Evolutionary conservation across 2,888 invertebrate species (phyloP).

Genomic region (Andrena camellia): DNA sequence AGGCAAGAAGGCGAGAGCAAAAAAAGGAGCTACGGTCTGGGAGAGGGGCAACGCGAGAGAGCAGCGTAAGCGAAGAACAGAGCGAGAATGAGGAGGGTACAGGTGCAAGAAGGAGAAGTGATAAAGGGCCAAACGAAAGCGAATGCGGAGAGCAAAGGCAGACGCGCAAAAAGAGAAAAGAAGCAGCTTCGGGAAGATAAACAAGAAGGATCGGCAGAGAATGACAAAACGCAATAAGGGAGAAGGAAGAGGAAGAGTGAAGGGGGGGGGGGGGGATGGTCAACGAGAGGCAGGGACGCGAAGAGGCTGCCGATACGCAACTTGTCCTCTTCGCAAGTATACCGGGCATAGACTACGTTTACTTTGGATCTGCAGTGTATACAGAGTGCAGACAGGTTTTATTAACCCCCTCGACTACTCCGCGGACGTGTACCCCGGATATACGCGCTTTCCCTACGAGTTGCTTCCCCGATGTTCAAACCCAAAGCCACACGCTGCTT

Average conservation of each 20-base stretch:
- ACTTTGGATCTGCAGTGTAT: slow-evolving; percentile 66
- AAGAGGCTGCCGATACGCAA: slow-evolving; percentile 61
- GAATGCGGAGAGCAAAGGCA: slow-evolving; percentile 1
- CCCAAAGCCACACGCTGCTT: slow-evolving; percentile 50
- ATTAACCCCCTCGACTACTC: slow-evolving; percentile 68
- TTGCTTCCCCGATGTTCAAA: slow-evolving; percentile 58
- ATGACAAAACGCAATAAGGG: slow-evolving; percentile 42
- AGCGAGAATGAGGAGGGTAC: not conserved
- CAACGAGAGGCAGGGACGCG: not conserved
- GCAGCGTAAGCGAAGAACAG: not conserved
- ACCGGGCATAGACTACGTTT: slow-evolving; percentile 52
- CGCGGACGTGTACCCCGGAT: slow-evolving; percentile 60
- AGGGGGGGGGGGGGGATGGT: not conserved
- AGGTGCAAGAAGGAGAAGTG: not conserved
- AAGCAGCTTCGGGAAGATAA: slow-evolving; percentile 4
- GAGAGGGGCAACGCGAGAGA: not conserved
- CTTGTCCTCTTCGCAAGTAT: slow-evolving; percentile 50
- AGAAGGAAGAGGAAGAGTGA: slow-evolving; percentile 15
- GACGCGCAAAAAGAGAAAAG: not conserved
- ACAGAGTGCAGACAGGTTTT: slow-evolving; percentile 68
- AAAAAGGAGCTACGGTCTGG: not conserved
- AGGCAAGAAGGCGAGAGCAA: not conserved
- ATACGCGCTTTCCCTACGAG: slow-evolving; percentile 57
- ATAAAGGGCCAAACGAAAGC: not conserved
- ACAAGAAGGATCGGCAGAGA: slow-evolving; percentile 26